Percentiles rank a stretch among this genome's conserved stretches.
phyloP scores from a whole-genome alignment of 2,888 invertebrate species.

The Emesis furor region DNA sequence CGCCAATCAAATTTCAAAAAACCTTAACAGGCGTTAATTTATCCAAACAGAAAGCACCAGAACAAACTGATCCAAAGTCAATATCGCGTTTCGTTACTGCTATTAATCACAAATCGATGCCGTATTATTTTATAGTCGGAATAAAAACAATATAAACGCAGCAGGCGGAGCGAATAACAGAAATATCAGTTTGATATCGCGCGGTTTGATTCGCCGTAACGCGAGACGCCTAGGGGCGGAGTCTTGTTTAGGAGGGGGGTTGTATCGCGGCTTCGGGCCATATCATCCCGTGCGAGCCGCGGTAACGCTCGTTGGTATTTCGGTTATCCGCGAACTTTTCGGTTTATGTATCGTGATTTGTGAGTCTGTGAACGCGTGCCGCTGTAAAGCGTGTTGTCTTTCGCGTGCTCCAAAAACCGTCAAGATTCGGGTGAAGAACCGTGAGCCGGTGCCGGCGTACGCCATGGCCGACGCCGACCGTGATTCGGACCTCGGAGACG shows the following conservation, averaged over 20 bases:
- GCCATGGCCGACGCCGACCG: conserved; percentile 94
- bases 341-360: conserved; percentile 84
- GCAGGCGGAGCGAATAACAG: conserved; percentile 88
- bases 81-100: conserved; percentile 26
- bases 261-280: conserved; percentile 78
- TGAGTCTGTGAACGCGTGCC: conserved; percentile 83
- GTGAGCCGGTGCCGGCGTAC: conserved; percentile 97
- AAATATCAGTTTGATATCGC: conserved; percentile 91
- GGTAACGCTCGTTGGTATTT: conserved; percentile 79
- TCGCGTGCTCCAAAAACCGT: conserved; percentile 86
- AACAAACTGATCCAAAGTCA: conserved; percentile 1
- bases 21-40: too few species aligned
- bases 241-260: conserved; percentile 84
- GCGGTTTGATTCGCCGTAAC: conserved; percentile 89
- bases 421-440: conserved; percentile 98
- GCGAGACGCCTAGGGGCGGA: conserved; percentile 89
- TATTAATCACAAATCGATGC: conserved; percentile 61
- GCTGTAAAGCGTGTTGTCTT: conserved; percentile 82
- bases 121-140: conserved; percentile 88
- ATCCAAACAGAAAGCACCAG: too few species aligned
- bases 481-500: conserved; percentile 95
- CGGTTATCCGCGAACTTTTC: conserved; percentile 68
- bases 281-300: conserved; percentile 85
- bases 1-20: too few species aligned
- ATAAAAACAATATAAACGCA: conserved; percentile 89